phyloP scores from a whole-genome alignment of 2,113 vertebrate genomes.

The Lipophrys pholis region DNA sequence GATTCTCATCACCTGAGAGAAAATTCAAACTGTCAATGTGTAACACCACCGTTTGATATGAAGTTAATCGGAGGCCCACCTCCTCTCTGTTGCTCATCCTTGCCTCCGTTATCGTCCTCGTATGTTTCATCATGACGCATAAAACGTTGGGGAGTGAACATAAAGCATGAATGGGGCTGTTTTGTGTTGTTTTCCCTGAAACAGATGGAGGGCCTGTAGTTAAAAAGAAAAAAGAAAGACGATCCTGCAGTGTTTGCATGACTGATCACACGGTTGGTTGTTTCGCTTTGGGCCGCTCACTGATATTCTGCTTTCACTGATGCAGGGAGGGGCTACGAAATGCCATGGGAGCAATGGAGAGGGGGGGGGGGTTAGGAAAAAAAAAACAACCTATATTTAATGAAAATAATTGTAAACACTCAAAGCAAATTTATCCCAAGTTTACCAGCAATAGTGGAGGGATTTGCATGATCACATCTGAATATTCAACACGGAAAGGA shows the following conservation, averaged over 20 bases:
- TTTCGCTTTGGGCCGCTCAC: slow-evolving; percentile 15
- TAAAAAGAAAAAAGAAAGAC: background rate
- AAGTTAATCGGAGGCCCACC: too few species aligned
- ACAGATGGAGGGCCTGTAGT: slow-evolving; percentile 1
- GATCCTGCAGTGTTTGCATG: background rate
- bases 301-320: slow-evolving; percentile 5
- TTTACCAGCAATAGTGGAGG: too few species aligned
- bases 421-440: too few species aligned
- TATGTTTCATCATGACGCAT: too few species aligned
- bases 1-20: too few species aligned
- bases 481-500: too few species aligned
- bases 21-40: too few species aligned
- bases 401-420: slow-evolving; percentile 21
- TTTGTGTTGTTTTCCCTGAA: background rate
- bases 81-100: too few species aligned
- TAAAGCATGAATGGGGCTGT: background rate
- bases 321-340: slow-evolving; percentile 1
- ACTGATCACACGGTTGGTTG: slow-evolving; percentile 8
- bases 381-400: background rate
- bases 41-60: too few species aligned
- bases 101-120: too few species aligned
- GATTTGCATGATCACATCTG: too few species aligned
- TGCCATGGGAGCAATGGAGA: slow-evolving; percentile 9
- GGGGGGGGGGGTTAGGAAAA: background rate
- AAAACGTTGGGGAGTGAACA: too few species aligned